Evolutionary conservation across 1,140 invertebrate genomes (phyloP).

Genomic region (Aphis gossypii): DNA sequence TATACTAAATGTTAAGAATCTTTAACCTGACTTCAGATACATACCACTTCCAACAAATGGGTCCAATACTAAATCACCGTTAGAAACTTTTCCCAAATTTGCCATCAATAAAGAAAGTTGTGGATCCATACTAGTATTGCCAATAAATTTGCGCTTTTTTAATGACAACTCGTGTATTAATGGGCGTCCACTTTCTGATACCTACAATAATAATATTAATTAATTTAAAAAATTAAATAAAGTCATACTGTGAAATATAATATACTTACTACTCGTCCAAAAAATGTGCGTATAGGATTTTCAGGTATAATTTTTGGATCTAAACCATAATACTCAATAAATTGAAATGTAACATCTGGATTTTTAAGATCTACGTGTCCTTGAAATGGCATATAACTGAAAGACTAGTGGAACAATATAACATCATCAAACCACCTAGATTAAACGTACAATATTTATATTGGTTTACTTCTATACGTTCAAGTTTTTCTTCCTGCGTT

Average conservation of each 20-base stretch:
- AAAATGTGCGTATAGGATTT: constrained; percentile 78
- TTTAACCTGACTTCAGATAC: background rate
- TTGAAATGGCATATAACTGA: constrained; percentile 81
- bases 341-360: constrained; percentile 80
- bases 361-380: constrained; percentile 83
- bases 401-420: constrained; percentile 68
- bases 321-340: constrained; percentile 88
- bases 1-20: background rate
- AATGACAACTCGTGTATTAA: constrained; percentile 81
- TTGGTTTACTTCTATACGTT: constrained; percentile 80
- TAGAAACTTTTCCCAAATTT: constrained; percentile 83
- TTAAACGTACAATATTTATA: constrained; percentile 37
- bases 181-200: constrained; percentile 82
- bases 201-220: constrained; percentile 66
- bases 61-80: constrained; percentile 83
- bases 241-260: background rate
- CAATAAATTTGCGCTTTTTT: constrained; percentile 92
- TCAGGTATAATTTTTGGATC: constrained; percentile 77
- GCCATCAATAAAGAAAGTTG: constrained; percentile 91
- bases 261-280: constrained; percentile 81
- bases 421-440: background rate
- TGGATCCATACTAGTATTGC: constrained; percentile 97
- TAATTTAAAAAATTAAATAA: constrained; percentile 27
- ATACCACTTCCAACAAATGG: constrained; percentile 92
- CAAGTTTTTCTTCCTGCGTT: constrained; percentile 77